Conservation (phyloP, 2,888 invertebrate genomes). For the Allophyes oxyacanthae region DNA sequence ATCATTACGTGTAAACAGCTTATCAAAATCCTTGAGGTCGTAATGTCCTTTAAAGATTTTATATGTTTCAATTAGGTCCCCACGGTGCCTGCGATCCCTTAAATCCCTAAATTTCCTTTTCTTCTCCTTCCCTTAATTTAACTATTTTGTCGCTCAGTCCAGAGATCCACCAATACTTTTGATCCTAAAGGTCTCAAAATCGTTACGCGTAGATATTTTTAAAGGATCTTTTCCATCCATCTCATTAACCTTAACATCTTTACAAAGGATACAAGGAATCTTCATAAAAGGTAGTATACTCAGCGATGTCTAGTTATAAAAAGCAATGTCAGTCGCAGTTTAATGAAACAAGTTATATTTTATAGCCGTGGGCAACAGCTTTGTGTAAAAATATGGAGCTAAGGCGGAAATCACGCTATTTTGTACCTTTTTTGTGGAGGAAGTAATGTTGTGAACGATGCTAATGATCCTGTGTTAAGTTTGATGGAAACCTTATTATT, state of each 20-base stretch:
- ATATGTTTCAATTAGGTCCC: too few species aligned
- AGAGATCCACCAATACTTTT: too few species aligned
- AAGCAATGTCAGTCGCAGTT: slow-evolving; percentile 39
- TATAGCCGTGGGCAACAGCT: slow-evolving; percentile 27
- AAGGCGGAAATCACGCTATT: slow-evolving; percentile 23
- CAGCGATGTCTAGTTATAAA: slow-evolving; percentile 31
- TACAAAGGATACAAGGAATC: slow-evolving; percentile 28
- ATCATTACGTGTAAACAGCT: too few species aligned
- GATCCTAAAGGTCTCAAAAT: neutral
- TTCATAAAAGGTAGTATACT: slow-evolving; percentile 24
- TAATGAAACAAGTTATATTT: slow-evolving; percentile 41
- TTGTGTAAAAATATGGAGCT: slow-evolving; percentile 31
- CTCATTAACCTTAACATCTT: slow-evolving; percentile 39
- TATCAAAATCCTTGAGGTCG: too few species aligned
- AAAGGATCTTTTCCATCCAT: slow-evolving; percentile 5
- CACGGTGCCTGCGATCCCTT: too few species aligned
- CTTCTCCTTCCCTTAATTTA: too few species aligned
- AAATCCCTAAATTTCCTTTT: too few species aligned
- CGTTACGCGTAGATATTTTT: neutral
- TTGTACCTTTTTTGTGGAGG: slow-evolving; percentile 13
- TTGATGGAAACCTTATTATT: slow-evolving; percentile 6
- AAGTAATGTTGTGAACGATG: slow-evolving; percentile 2
- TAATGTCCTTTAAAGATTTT: too few species aligned
- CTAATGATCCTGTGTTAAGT: slow-evolving; percentile 19
- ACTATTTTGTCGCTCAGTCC: too few species aligned